Percentiles rank a stretch among this genome's conserved stretches.
Evolutionary conservation across 2,888 invertebrate species (phyloP).

Genomic region (Pocota personata): DNA sequence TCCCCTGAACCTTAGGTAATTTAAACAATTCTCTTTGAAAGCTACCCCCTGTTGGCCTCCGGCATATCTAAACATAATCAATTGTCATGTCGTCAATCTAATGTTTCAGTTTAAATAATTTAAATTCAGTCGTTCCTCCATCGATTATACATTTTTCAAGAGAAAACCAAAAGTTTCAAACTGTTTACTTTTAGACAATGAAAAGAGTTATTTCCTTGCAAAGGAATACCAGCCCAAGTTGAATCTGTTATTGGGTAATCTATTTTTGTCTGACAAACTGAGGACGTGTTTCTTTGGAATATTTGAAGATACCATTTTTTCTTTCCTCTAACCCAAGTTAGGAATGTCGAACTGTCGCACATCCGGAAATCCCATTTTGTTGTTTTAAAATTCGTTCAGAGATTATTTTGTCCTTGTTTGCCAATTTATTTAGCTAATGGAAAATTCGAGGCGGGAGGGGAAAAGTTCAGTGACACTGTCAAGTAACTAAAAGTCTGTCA

Average conservation of each 20-base stretch:
- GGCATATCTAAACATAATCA: background rate
- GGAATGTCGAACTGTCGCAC: background rate
- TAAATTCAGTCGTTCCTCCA: background rate
- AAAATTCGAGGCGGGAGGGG: background rate
- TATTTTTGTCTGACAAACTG: background rate
- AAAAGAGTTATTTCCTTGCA: background rate
- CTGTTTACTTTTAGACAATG: background rate
- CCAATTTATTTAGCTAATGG: background rate
- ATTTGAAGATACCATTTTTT: background rate
- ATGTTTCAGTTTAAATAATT: background rate
- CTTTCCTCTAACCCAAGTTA: background rate
- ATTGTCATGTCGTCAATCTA: background rate
- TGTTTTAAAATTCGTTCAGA: background rate
- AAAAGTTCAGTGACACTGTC: background rate
- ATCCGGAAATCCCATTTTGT: background rate
- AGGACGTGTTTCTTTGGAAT: background rate
- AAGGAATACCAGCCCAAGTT: background rate
- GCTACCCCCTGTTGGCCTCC: background rate
- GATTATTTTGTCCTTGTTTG: background rate
- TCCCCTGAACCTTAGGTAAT: background rate
- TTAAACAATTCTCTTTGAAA: background rate
- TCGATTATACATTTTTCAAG: background rate
- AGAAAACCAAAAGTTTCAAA: background rate
- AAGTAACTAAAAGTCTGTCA: background rate
- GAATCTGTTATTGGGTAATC: background rate